Base-by-base conservation (phyloP, 2,797 vertebrate genomes). In the Melanotaenia trifasciata region DNA sequence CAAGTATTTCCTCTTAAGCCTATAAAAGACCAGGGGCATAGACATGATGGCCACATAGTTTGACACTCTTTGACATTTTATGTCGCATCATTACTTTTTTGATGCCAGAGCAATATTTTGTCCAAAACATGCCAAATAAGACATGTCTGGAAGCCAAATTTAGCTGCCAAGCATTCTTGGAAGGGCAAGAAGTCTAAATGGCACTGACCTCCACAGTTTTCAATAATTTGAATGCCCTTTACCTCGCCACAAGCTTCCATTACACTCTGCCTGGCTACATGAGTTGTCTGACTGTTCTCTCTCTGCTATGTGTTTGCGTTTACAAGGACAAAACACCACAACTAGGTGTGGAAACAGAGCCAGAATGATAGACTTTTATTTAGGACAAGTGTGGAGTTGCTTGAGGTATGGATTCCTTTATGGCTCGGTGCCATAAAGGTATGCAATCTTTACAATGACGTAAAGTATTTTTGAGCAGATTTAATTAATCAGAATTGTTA, bases 1-100 rank as follows among this genome's bases (percentile, higher is more conserved):
- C 81, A 83, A 70, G 78, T 74, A 84, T 85, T 85, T 70, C 74
- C 79, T 30, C 51, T 45, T 13, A 74, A 66, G 69, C 65, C 56
- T 22, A 28, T 14, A 7, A 58, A 45, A 24, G 69, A 74, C 73
- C 79, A 77, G 70, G 70, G 73, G 70, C 66, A 70, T 26, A 58
- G 79, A 79, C 59, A 38, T 32, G 61, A 53, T 43, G 72, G 67
- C 67, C 72, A 78, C 33, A 58, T 64, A 62, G 43, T 75, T 47
- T 64, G 63, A 80, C 53, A 54, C 47, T 40, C n/a, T 65, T 66
- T 79, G 63, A 62, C 68, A 77, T 66, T 79, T 72, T 57, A 63
- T 51, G 28, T 70, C 45, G 35, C 40, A 61, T 54, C 40, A 57
- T 60, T 71, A 50, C 32, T 7, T 73, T 78, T 72, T 73, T 57